These are phyloP conservation scores for Dermochelys coriacea DNA, from an alignment of 2,797 vertebrate genomes.

Conservation along the genomic window DNA sequence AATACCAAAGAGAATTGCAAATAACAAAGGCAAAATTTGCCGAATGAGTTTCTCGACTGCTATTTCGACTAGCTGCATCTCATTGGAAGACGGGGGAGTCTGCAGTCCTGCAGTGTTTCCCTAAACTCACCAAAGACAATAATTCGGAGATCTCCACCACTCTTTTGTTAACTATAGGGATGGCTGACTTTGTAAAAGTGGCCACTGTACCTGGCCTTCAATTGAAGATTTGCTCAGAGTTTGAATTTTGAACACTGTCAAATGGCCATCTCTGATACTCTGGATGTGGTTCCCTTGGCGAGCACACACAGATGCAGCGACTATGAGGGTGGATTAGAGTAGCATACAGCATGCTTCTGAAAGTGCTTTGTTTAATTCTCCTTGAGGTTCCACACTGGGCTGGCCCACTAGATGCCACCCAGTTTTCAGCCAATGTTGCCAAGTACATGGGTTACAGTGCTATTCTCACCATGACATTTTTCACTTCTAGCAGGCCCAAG, in stretches of 20 bases:
- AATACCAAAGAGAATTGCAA: background rate
- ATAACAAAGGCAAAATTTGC: background rate
- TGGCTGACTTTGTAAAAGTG: background rate
- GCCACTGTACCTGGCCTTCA: background rate
- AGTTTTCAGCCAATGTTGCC: background rate
- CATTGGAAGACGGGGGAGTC: background rate
- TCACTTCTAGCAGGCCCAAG: background rate
- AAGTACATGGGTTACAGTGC: background rate
- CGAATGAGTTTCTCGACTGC: background rate
- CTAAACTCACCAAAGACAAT: background rate
- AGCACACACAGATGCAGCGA: background rate
- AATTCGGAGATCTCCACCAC: background rate
- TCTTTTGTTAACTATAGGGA: background rate
- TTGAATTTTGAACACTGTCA: background rate
- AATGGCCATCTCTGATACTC: background rate
- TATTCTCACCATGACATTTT: background rate
- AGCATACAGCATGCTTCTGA: background rate
- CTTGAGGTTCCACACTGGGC: background rate
- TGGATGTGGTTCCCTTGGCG: background rate
- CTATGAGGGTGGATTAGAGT: background rate
- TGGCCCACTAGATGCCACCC: background rate
- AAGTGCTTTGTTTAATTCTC: background rate
- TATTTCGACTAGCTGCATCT: background rate
- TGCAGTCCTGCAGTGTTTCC: background rate
- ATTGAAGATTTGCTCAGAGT: too few relatives aligned